These are phyloP conservation scores for Neodon shergylaensis DNA, from an alignment of 2,113 vertebrate genomes.

Conservation along the genomic window DNA sequence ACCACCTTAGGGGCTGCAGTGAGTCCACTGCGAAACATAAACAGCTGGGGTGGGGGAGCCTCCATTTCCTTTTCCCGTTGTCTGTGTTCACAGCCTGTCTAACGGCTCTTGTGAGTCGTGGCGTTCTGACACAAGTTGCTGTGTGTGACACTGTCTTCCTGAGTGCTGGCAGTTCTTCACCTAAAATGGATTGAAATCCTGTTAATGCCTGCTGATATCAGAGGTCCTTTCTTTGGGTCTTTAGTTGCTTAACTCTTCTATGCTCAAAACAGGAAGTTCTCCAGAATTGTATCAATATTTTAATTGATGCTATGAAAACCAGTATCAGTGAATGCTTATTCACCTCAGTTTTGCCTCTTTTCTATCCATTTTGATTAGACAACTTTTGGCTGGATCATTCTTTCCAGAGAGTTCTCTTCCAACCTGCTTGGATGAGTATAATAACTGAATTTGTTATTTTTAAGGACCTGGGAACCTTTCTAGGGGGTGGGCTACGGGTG, in stretches of 20 bases:
- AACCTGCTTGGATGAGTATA: slow-evolving; percentile 37
- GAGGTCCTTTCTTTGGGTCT: slow-evolving; percentile 61
- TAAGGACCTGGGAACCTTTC: slow-evolving; percentile 49
- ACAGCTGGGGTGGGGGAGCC: not conserved
- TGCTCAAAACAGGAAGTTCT: slow-evolving; percentile 37
- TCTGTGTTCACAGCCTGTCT: slow-evolving; percentile 16
- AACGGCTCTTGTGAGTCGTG: slow-evolving; percentile 52
- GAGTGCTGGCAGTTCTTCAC: slow-evolving; percentile 26
- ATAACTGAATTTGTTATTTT: slow-evolving; percentile 48
- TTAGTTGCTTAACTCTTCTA: slow-evolving; percentile 57
- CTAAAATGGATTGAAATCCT: slow-evolving; percentile 59
- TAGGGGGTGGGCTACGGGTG: not conserved
- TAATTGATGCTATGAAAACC: slow-evolving; percentile 61
- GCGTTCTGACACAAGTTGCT: slow-evolving; percentile 41
- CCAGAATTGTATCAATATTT: slow-evolving; percentile 28
- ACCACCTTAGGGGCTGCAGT: slow-evolving; percentile 60
- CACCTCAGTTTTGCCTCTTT: slow-evolving; percentile 64
- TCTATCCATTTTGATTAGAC: slow-evolving; percentile 55
- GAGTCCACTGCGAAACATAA: not conserved
- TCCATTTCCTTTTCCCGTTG: slow-evolving; percentile 50
- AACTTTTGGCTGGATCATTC: slow-evolving; percentile 58
- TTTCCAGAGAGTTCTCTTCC: slow-evolving; percentile 67
- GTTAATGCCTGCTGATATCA: slow-evolving; percentile 46
- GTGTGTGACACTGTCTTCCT: slow-evolving; percentile 12
- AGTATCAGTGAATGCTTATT: slow-evolving; percentile 43